Evolutionary conservation across 2,888 invertebrate genomes (phyloP), one percentile per base, ranked within the genome.

Genomic region (Phalera bucephala): DNA sequence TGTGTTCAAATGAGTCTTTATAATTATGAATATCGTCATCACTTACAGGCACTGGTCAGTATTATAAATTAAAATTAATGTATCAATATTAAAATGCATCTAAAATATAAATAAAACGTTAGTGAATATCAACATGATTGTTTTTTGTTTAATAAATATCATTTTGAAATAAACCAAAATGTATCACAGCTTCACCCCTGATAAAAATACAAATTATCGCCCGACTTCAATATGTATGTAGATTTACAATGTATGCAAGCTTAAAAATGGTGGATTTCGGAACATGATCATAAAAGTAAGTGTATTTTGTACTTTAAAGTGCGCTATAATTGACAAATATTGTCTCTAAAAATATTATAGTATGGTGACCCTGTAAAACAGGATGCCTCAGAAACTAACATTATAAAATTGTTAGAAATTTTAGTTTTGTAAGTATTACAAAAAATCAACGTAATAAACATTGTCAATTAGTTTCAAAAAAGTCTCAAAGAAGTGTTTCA

Each of bases 41-140:
- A 74, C 88, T 87, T 86, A 79, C 88, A 89, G 88, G 88, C 85
- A 88, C 88, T 88, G 88, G 76, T 74, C 46, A 52, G 52, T 65
- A 65, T 64, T 62, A 65, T 52, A 56, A 56, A 64, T 52, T 55
- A 52, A 62, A 58, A 40, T 56, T 48, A 45, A 45, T 46, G 40
- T 52, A 36, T 52, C n/a, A n/a, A 37, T 31, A 50, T 51, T 59
- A 49, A 45, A 59, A 55, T 50, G 51, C 42, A 42, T 46, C 14
- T 36, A 42, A 43, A 50, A 38, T 38, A 58, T 49, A 45, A 57
- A 55, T 41, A 29, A 33, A 42, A 58, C 26, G 9, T 9, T 9
- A 27, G 25, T 23, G 7, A 46, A 36, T 38, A 35, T 26, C 9
- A 35, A 40, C 15, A 44, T 40, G 40, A 40, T 40, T 47, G 39